A percentile compares a stretch with the other conserved stretches of the same genome.
These are phyloP conservation scores for Nyctibius grandis DNA, from an alignment of 2,797 vertebrate species.

Conservation along the genomic window DNA sequence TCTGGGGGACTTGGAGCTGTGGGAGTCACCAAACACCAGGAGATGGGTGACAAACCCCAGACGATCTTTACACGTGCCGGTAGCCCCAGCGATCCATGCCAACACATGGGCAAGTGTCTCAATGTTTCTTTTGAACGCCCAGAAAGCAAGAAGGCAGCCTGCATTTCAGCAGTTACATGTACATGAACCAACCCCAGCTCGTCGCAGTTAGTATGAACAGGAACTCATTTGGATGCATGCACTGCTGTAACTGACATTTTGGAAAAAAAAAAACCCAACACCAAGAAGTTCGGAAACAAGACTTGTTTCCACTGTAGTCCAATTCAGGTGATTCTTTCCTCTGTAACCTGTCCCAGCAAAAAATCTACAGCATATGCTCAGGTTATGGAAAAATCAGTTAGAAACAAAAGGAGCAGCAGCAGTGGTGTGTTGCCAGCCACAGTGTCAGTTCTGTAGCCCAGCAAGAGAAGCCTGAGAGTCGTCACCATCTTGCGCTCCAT, in stretches of 20 bases:
- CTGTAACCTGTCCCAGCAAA: background rate
- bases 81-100: background rate
- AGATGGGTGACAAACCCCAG: background rate
- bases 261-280: background rate
- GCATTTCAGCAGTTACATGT: background rate
- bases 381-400: background rate
- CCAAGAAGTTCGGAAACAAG: background rate
- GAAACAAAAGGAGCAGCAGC: background rate
- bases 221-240: background rate
- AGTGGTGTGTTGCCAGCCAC: background rate
- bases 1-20: background rate
- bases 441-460: accelerated
- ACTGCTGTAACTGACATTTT: background rate
- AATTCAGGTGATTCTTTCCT: background rate
- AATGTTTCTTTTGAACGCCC: accelerated
- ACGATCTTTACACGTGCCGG: background rate
- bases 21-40: background rate
- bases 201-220: background rate
- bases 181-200: background rate
- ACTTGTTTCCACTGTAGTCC: background rate
- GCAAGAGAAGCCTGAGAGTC: background rate
- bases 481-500: background rate
- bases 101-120: too few species aligned
- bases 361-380: background rate
- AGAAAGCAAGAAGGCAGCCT: background rate